Conservation (phyloP, 2,113 vertebrate species). For the Sceloporus tristichus region DNA sequence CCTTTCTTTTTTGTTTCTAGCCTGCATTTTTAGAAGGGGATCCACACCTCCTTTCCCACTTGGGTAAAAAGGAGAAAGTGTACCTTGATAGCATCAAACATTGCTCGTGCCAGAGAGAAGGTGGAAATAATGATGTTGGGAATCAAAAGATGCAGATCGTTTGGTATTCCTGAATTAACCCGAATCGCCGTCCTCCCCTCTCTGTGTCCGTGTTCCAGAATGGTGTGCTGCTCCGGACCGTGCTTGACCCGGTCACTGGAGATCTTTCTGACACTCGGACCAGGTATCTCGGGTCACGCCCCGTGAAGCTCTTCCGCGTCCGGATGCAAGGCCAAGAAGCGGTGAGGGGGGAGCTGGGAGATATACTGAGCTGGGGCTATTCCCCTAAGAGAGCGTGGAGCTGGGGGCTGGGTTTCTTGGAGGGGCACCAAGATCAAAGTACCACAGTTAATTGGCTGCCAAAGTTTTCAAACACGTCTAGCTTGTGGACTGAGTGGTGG, state of each 20-base stretch:
- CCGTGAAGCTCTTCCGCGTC: slow-evolving; percentile 97
- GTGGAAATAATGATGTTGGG: background rate
- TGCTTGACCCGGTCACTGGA: slow-evolving; percentile 95
- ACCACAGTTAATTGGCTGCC: too few species aligned
- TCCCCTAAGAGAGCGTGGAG: background rate
- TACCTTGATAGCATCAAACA: background rate
- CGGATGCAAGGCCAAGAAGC: slow-evolving; percentile 99
- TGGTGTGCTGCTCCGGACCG: slow-evolving; percentile 93
- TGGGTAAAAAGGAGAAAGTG: background rate
- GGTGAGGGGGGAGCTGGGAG: slow-evolving; percentile 79
- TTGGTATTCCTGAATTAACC: background rate
- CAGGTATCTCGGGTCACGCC: slow-evolving; percentile 93
- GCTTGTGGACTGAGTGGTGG: too few species aligned
- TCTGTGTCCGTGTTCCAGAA: slow-evolving; percentile 78
- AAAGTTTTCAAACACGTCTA: too few species aligned
- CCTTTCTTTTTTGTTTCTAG: background rate
- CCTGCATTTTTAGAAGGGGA: background rate
- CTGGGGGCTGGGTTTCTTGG: too few species aligned
- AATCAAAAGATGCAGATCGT: background rate
- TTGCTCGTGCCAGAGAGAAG: background rate
- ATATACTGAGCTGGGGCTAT: background rate
- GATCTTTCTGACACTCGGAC: slow-evolving; percentile 97
- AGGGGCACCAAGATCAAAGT: too few species aligned
- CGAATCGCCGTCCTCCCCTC: background rate
- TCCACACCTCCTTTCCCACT: background rate